A percentile compares a stretch with the other conserved stretches of the same genome.
These are phyloP conservation scores for Ctenoplectra terminalis DNA, from an alignment of 1,140 invertebrate species.

Conservation along the genomic window DNA sequence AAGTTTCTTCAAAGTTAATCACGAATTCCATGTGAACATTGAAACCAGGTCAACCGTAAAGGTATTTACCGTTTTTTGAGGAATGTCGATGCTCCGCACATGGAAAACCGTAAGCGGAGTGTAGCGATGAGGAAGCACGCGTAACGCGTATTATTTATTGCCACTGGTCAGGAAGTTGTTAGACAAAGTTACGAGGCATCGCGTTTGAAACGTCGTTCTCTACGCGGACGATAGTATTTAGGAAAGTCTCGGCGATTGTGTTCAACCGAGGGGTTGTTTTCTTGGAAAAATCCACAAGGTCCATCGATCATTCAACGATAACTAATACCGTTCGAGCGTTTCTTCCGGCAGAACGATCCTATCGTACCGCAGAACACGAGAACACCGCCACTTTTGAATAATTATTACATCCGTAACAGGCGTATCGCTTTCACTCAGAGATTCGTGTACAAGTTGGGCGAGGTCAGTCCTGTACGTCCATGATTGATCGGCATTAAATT, in stretches of 20 bases:
- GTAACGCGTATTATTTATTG: conserved; percentile 44
- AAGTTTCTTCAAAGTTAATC: neutral
- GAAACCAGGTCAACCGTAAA: conserved; percentile 7
- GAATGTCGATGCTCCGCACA: neutral
- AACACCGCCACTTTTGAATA: conserved; percentile 20
- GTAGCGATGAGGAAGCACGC: conserved; percentile 37
- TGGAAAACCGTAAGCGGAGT: conserved; percentile 9
- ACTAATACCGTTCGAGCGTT: neutral
- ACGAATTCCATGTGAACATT: neutral
- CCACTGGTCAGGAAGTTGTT: conserved; percentile 45
- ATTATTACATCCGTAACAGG: conserved; percentile 18
- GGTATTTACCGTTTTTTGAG: conserved; percentile 20
- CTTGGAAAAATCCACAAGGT: conserved; percentile 13
- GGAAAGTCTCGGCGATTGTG: neutral
- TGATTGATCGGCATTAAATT: conserved; percentile 21
- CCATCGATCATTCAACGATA: conserved; percentile 24
- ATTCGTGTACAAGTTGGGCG: neutral
- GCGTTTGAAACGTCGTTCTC: no score
- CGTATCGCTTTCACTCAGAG: conserved; percentile 16
- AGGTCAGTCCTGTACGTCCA: conserved; percentile 11
- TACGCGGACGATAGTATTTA: neutral
- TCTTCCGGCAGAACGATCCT: conserved; percentile 12
- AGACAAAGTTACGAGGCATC: conserved; percentile 26
- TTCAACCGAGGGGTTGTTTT: neutral
- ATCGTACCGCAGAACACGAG: neutral